Evolutionary conservation across 1,140 invertebrate genomes (phyloP).

Genomic region (Caerostris darwini): DNA sequence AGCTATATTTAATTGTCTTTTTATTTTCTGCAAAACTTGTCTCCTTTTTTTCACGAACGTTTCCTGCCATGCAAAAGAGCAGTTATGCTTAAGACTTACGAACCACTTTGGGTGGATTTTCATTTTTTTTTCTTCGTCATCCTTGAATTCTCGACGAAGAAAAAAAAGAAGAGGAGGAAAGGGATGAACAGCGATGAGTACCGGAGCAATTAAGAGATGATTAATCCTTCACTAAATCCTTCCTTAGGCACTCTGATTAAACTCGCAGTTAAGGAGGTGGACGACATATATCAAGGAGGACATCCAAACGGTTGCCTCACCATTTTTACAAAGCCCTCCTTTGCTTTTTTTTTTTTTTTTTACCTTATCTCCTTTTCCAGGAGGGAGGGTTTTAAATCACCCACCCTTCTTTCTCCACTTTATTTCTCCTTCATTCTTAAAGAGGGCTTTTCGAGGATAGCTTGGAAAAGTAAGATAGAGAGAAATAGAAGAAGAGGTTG

Average conservation of each 20-base stretch:
- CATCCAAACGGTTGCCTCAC: no score
- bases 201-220: slow-evolving; percentile 38
- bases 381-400: slow-evolving; percentile 15
- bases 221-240: slow-evolving; percentile 54
- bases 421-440: neutral
- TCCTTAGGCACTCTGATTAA: slow-evolving; percentile 33
- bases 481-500: neutral
- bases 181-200: neutral
- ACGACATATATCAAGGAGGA: slow-evolving; percentile 7
- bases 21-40: no score
- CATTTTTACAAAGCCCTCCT: neutral
- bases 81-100: no score
- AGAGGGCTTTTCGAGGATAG: slow-evolving; percentile 3
- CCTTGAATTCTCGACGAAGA: neutral
- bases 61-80: no score
- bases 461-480: neutral
- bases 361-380: slow-evolving; percentile 28
- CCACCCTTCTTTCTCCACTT: neutral
- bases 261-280: neutral
- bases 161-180: neutral
- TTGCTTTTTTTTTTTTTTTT: neutral
- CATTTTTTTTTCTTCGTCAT: neutral
- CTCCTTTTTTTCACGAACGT: no score
- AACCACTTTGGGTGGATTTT: neutral
- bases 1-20: no score